Conservation (phyloP, 2,888 invertebrate genomes). For the Lycophotia porphyrea region DNA sequence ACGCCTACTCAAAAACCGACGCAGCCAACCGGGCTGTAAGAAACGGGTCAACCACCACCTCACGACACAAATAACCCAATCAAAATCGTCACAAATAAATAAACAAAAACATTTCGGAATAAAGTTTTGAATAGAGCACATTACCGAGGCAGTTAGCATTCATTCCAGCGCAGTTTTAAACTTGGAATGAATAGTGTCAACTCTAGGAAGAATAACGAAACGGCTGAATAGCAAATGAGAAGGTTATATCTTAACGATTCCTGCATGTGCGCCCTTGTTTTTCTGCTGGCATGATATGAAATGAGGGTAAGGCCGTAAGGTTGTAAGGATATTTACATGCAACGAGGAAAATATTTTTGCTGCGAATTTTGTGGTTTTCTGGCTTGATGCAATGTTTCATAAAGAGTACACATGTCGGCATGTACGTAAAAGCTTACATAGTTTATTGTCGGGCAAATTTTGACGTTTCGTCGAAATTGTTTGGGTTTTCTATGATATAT, state of each 20-base stretch:
- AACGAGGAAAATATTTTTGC: constrained; percentile 16
- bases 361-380: not conserved
- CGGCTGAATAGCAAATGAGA: constrained; percentile 57
- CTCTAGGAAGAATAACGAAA: constrained; percentile 49
- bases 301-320: constrained; percentile 1
- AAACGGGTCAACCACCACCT: constrained; percentile 43
- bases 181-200: constrained; percentile 49
- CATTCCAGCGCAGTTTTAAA: constrained; percentile 48
- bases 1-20: not conserved
- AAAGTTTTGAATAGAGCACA: constrained; percentile 45
- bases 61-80: constrained; percentile 44
- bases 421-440: not conserved
- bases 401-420: not conserved
- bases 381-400: not conserved
- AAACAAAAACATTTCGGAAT: constrained; percentile 45
- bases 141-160: constrained; percentile 48
- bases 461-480: not conserved
- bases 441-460: not conserved
- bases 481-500: not conserved
- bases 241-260: constrained; percentile 53
- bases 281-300: constrained; percentile 19
- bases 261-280: constrained; percentile 38
- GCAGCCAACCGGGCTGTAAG: constrained; percentile 14
- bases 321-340: constrained; percentile 17
- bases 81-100: constrained; percentile 51